Conservation (phyloP, 2,888 invertebrate genomes). For the Cantharis rufa region DNA sequence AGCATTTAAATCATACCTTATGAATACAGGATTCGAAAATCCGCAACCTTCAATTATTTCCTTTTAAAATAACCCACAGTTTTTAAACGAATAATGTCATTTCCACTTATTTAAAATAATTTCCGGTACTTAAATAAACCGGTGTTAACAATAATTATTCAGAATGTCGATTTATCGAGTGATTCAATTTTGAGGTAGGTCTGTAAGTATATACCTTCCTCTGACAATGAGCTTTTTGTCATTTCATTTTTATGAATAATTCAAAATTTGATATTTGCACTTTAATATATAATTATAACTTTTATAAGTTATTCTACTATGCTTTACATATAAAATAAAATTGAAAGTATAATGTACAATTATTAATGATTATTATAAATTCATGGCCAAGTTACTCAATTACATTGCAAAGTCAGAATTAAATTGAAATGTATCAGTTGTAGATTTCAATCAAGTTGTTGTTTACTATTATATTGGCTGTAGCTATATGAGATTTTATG, state of each 20-base stretch:
- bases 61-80: not conserved
- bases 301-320: not conserved
- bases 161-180: not conserved
- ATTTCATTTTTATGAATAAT: not conserved
- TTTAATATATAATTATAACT: not conserved
- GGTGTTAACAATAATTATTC: not conserved
- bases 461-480: not conserved
- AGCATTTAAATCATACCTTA: not conserved
- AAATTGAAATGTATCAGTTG: not conserved
- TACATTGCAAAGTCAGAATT: not conserved
- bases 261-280: not conserved
- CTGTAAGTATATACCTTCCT: not conserved
- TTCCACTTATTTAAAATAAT: not conserved
- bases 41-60: not conserved
- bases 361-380: not conserved
- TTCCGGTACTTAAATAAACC: not conserved
- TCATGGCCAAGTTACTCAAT: not conserved
- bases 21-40: not conserved
- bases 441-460: not conserved
- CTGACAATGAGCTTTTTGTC: not conserved
- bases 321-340: not conserved
- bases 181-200: not conserved
- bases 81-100: not conserved
- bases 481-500: not conserved
- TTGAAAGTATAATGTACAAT: not conserved